These are phyloP conservation scores for Eilema sororculum DNA, from an alignment of 2,888 invertebrate species.

Conservation along the genomic window DNA sequence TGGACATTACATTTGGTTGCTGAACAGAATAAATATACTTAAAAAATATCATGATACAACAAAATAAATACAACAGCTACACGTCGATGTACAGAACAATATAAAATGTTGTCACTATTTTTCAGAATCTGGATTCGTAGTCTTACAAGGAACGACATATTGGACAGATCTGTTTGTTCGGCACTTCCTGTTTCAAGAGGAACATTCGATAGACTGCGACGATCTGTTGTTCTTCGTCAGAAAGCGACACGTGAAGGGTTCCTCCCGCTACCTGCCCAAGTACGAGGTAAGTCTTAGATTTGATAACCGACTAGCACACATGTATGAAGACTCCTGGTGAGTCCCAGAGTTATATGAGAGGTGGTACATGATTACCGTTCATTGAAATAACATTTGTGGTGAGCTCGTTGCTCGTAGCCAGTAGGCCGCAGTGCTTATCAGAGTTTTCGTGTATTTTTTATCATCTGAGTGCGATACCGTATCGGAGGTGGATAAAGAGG, in stretches of 20 bases:
- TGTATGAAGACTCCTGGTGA: neutral
- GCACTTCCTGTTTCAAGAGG: constrained; percentile 96
- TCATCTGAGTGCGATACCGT: constrained; percentile 22
- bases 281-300: constrained; percentile 90
- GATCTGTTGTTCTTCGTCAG: constrained; percentile 98
- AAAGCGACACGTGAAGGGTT: constrained; percentile 95
- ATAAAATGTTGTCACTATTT: constrained; percentile 25
- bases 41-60: constrained; percentile 1
- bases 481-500: constrained; percentile 20
- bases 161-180: constrained; percentile 98
- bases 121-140: constrained; percentile 95
- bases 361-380: neutral
- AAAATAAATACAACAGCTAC: constrained; percentile 14
- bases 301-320: neutral
- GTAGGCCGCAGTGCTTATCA: neutral
- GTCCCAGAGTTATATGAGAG: neutral
- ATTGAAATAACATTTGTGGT: neutral
- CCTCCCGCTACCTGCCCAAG: constrained; percentile 95
- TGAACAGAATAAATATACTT: constrained; percentile 6
- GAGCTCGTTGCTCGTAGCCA: neutral
- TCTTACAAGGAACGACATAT: constrained; percentile 96
- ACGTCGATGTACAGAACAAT: constrained; percentile 19
- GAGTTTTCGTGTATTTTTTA: constrained; percentile 9
- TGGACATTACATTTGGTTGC: constrained; percentile 18
- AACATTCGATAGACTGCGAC: constrained; percentile 96